Base-by-base conservation (phyloP, 2,113 vertebrate species). In the Lichenostomus cassidix region DNA sequence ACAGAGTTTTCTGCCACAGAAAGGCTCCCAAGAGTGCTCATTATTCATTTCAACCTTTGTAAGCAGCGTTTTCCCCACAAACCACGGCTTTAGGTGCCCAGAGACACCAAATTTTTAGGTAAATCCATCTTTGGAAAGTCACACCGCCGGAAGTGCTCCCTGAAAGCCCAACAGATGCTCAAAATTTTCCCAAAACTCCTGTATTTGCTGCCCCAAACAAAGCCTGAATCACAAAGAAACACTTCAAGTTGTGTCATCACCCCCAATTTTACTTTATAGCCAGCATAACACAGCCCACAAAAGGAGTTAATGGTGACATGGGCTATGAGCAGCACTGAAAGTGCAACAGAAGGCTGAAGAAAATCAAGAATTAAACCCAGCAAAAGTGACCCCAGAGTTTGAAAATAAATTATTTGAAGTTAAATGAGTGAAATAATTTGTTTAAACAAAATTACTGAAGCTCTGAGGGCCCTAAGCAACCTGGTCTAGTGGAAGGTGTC, bases 41-140 rank as follows among this genome's bases (percentile, higher is more conserved):
- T 20, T 6, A 23, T 4, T 24, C 10, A 60, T 41, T 46, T 12
- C 33, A 82, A 42, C 15, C 35, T 44, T 24, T 9, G 3, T 2
- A 2, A 53, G 15, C 25, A 68, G 39, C 13, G 15, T 65, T 77
- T 70, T 46, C n/a, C 70, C 7, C 21, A 20, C 20, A 33, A 65
- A 31, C 0, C 2, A 42, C 3, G 1, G 24, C 13, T 91, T 35
- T 27, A 11, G 1, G 1, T 11, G 46, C 39, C 29, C 52, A 19
- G 15, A 91, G n/a, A 49, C 50, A 55, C 5, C 37, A 25, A 12
- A 15, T 13, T 64, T 77, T 76, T 33, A 83, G 16, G 56, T 37
- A 56, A 44, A 37, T 29, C 31, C 27, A 2, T 18, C 63, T 59
- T 15, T 44, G 68, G 22, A 33, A 55, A 69, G 56, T 11, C 33